Percentiles rank a stretch among this genome's conserved stretches.
Evolutionary conservation across 2,888 invertebrate species (phyloP).

Genomic region (Scotopteryx bipunctaria): DNA sequence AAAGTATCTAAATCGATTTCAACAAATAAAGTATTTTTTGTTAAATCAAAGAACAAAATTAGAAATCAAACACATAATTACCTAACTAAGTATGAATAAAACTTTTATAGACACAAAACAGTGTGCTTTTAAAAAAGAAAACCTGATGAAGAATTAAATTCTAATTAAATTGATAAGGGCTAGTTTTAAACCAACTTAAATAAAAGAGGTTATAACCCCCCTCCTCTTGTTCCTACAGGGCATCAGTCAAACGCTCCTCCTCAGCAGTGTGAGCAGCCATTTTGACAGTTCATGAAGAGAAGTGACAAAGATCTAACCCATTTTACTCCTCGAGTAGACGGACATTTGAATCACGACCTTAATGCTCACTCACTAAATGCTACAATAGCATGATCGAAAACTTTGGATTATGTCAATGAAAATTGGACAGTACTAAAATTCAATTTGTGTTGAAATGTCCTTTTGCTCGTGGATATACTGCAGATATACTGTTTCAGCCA

Average conservation of each 20-base stretch:
- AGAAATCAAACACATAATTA: no score
- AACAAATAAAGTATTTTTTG: no score
- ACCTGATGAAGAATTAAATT: no score
- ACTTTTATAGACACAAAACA: no score
- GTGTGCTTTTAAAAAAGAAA: no score
- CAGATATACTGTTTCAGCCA: constrained; percentile 12
- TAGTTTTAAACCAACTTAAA: background rate
- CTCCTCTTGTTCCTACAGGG: constrained; percentile 18
- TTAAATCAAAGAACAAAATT: no score
- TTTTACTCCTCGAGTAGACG: background rate
- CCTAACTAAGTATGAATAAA: no score
- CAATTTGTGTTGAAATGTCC: background rate
- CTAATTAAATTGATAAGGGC: no score
- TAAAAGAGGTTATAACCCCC: constrained; percentile 6
- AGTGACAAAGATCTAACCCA: constrained; percentile 17
- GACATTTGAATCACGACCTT: background rate
- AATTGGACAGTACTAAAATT: no score
- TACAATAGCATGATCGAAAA: background rate
- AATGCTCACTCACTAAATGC: background rate
- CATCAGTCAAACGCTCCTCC: constrained; percentile 18
- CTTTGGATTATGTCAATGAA: background rate
- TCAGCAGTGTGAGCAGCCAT: constrained; percentile 24
- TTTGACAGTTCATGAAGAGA: constrained; percentile 22
- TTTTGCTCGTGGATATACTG: background rate
- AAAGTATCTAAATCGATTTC: no score